Evolutionary conservation across 2,113 vertebrate species (phyloP).

Genomic region (Gracilinanus agilis): DNA sequence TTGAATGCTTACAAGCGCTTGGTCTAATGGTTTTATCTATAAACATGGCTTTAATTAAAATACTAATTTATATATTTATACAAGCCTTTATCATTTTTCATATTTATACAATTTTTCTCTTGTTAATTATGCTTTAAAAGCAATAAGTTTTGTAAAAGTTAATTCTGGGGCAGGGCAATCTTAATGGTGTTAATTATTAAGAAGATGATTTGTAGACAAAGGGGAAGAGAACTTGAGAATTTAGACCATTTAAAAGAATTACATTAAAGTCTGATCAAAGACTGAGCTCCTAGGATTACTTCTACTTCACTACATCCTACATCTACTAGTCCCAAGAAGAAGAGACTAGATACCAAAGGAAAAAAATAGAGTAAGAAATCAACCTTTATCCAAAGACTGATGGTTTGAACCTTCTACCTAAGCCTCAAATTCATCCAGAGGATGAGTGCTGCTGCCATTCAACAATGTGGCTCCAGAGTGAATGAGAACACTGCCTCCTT

Average conservation of each 20-base stretch:
- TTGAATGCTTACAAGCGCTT: too few relatives aligned
- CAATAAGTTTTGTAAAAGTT: not conserved
- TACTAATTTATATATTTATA: too few relatives aligned
- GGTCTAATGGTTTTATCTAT: too few relatives aligned
- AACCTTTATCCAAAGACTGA: not conserved
- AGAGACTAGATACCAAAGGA: not conserved
- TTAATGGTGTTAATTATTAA: not conserved
- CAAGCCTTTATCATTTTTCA: too few relatives aligned
- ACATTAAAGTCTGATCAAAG: not conserved
- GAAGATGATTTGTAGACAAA: not conserved
- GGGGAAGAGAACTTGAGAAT: not conserved
- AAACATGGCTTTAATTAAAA: too few relatives aligned
- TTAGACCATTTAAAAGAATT: not conserved
- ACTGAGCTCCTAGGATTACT: not conserved
- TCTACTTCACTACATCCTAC: not conserved
- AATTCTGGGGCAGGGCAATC: not conserved
- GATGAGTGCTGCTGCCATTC: not conserved
- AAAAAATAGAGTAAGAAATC: not conserved
- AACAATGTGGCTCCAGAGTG: not conserved
- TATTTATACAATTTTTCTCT: not conserved
- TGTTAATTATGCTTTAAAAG: not conserved
- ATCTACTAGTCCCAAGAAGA: not conserved
- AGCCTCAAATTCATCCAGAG: not conserved
- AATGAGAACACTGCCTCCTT: not conserved
- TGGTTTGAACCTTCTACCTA: not conserved